Evolutionary conservation across 1,140 invertebrate genomes (phyloP), one percentile per base, ranked within the genome.

Genomic region (Campoletis sonorensis): DNA sequence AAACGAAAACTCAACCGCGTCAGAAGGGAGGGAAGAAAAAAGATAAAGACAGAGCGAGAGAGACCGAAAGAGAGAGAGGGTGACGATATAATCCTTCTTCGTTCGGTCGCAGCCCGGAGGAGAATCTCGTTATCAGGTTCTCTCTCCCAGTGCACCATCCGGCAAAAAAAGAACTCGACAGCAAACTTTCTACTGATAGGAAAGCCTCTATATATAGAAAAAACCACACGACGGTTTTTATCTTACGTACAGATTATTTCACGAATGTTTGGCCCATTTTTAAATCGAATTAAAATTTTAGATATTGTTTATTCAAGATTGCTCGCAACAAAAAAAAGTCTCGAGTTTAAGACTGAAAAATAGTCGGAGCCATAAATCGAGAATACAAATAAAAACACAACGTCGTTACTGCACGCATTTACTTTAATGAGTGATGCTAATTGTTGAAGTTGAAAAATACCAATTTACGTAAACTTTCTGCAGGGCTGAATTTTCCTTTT

Each of bases 41-140:
- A 40, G n/a, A 49, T n/a, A 27, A 30, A n/a, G n/a, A n/a, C n/a
- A n/a, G 49, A 33, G 13, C 30, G 51, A 7, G 51, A 23, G 27
- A 8, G 18, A 45, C 8, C 54, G 16, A 15, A 33, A 40, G 51
- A 3, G 51, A 3, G 51, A 16, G 27, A 67, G 68, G 16, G 33
- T 18, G 33, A 71, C 68, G 68, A 71, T 71, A 71, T 71, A 71
- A 71, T 71, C 68, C 68, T 71, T 71, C 68, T 71, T 71, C 68
- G 68, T 71, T 71, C 68, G 68, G 68, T 37, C 30, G 68, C 68
- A 37, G 16, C 16, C 16, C 26, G 30, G n/a, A 37, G 68, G 68
- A n/a, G 33, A 71, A 71, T 71, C 68, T 71, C 68, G 68, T 71
- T 71, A 71, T 71, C 68, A 33, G 68, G 68, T 71, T 71, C 68